Conservation (phyloP, 1,140 invertebrate species). For the Drosophila bocki region DNA sequence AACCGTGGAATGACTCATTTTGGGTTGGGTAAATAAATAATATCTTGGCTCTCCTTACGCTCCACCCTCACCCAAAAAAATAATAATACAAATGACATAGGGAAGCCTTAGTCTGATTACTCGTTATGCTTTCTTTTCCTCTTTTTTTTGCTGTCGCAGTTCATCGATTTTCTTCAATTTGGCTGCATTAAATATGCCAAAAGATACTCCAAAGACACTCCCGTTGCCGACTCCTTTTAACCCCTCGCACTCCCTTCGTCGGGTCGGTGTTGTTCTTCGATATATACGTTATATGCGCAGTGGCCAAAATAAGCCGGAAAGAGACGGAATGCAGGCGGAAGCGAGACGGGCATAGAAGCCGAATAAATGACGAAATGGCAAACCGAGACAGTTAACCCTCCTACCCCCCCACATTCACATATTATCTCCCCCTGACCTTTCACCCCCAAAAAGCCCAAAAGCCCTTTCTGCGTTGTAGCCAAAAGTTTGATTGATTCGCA, state of each 20-base stretch:
- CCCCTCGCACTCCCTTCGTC: background rate
- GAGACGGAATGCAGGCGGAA: conserved; percentile 18
- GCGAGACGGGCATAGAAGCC: conserved; percentile 38
- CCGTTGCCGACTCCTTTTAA: background rate
- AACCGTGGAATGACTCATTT: conserved; percentile 21
- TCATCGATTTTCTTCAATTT: conserved; percentile 65
- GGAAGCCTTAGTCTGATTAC: conserved; percentile 42
- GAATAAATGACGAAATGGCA: conserved; percentile 57
- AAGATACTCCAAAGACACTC: conserved; percentile 18
- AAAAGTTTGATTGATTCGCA: conserved; percentile 76
- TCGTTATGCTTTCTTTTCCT: conserved; percentile 3
- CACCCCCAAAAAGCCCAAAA: background rate
- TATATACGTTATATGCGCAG: conserved; percentile 21
- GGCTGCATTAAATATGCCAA: conserved; percentile 55
- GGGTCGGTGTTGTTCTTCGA: background rate
- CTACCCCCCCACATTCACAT: background rate
- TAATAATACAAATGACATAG: conserved; percentile 19
- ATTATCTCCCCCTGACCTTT: conserved; percentile 19
- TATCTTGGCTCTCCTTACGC: conserved; percentile 1
- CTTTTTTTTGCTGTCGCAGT: conserved; percentile 38
- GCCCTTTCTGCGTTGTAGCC: conserved; percentile 28
- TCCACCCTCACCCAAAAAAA: conserved; percentile 6
- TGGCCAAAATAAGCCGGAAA: conserved; percentile 29
- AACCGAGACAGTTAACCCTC: conserved; percentile 35
- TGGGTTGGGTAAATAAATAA: conserved; percentile 1